Evolutionary conservation across 2,888 invertebrate species (phyloP).

Genomic region (Dynastes hyllus): DNA sequence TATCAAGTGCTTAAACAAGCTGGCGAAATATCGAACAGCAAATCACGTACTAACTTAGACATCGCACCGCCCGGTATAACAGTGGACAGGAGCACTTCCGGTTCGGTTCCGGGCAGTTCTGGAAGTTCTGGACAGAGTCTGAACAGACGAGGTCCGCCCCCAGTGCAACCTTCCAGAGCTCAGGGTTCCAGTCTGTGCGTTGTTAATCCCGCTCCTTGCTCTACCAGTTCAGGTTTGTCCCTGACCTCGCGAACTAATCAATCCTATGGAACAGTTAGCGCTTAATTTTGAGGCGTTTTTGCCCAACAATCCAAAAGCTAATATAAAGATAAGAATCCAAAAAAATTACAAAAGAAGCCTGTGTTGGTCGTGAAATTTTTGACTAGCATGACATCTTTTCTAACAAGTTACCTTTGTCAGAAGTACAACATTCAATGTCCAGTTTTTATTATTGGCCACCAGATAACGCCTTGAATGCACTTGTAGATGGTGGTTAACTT

Average conservation of each 20-base stretch:
- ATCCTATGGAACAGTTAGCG: conserved; percentile 42
- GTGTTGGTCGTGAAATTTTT: no score
- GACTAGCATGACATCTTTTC: no score
- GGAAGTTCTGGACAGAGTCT: conserved; percentile 74
- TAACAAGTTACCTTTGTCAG: no score
- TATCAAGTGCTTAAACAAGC: conserved; percentile 97
- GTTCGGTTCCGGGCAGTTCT: conserved; percentile 68
- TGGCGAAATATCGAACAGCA: conserved; percentile 84
- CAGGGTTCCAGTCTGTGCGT: conserved; percentile 75
- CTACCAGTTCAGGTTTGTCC: conserved; percentile 82
- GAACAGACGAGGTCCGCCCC: conserved; percentile 70
- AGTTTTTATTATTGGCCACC: no score
- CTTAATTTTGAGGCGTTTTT: conserved; percentile 17
- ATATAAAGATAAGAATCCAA: no score
- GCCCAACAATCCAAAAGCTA: no score
- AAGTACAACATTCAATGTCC: no score
- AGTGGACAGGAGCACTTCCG: conserved; percentile 64
- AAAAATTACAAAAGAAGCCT: no score
- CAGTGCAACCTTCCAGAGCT: conserved; percentile 70
- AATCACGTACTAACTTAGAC: conserved; percentile 66
- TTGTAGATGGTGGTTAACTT: no score
- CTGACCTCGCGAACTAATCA: conserved; percentile 19
- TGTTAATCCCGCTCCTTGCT: conserved; percentile 77
- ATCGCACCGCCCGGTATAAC: conserved; percentile 70
- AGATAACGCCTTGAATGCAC: no score